Percentiles rank a stretch among this genome's conserved stretches.
Evolutionary conservation across 1,140 invertebrate genomes (phyloP).

Genomic region (Neodiprion lecontei): DNA sequence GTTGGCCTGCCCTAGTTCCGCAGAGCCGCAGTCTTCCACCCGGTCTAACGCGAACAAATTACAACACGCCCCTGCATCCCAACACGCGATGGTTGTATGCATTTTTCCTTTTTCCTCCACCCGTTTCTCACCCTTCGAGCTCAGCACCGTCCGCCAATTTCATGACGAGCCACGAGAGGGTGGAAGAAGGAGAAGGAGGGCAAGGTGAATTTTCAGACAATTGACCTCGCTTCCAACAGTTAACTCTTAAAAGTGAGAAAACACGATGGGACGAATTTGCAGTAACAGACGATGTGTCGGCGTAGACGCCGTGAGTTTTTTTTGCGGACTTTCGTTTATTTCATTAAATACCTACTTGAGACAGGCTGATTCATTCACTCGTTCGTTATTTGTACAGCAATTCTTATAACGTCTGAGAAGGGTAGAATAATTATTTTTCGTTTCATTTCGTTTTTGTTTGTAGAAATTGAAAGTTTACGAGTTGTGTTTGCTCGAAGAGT

Average conservation of each 20-base stretch:
- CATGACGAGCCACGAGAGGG: not conserved
- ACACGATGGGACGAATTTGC: too few relatives aligned
- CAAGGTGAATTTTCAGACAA: not conserved
- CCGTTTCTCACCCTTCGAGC: not conserved
- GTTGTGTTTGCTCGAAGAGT: too few relatives aligned
- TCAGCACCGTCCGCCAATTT: not conserved
- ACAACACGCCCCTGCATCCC: not conserved
- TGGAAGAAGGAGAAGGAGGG: not conserved
- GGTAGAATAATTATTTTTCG: too few relatives aligned
- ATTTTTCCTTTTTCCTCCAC: not conserved
- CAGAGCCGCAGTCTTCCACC: not conserved
- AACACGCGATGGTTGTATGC: not conserved
- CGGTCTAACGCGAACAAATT: constrained; percentile 4
- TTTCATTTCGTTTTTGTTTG: too few relatives aligned
- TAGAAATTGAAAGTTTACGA: too few relatives aligned
- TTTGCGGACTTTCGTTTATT: too few relatives aligned
- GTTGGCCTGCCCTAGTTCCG: not conserved
- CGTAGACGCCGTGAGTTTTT: too few relatives aligned
- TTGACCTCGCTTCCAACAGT: not conserved
- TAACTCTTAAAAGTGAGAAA: not conserved
- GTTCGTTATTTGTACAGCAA: too few relatives aligned
- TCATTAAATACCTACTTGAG: too few relatives aligned
- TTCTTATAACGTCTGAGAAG: too few relatives aligned
- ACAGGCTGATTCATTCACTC: too few relatives aligned
- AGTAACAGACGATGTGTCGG: too few relatives aligned